phyloP scores from a whole-genome alignment of 1,140 invertebrate species.

The Cherax quadricarinatus region DNA sequence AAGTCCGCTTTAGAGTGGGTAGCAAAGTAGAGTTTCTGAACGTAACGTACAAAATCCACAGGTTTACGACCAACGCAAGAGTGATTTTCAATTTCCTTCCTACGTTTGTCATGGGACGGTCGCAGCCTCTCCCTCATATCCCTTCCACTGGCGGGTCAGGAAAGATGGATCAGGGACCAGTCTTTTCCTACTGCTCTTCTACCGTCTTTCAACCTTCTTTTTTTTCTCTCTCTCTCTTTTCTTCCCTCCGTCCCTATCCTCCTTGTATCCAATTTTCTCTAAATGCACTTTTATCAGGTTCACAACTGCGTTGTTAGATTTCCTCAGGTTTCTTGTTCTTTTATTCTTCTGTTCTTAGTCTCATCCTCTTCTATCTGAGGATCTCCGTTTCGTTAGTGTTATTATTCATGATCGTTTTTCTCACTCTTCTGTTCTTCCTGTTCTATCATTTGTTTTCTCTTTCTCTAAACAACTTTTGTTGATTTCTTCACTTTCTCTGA shows the following conservation, averaged over 20 bases:
- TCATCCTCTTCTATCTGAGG: neutral
- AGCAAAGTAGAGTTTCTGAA: constrained; percentile 43
- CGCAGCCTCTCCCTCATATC: neutral
- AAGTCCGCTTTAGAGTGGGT: constrained; percentile 56
- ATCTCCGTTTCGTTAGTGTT: too few relatives aligned
- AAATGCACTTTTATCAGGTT: neutral
- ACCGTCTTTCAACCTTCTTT: neutral
- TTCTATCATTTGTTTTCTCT: neutral
- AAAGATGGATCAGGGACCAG: constrained; percentile 7
- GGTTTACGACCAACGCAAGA: constrained; percentile 57
- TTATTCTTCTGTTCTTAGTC: neutral
- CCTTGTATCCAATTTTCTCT: neutral
- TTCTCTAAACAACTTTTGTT: neutral
- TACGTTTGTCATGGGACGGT: constrained; percentile 40
- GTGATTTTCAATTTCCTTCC: constrained; percentile 63
- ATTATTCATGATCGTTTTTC: neutral
- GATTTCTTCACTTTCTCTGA: neutral
- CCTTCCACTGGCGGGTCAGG: neutral
- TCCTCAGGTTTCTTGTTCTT: neutral
- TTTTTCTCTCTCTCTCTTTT: neutral
- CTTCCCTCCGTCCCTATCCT: neutral
- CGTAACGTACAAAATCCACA: constrained; percentile 31
- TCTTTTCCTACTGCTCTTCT: neutral
- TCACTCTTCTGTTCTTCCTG: neutral
- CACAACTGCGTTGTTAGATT: neutral